Conservation (phyloP, 92 coral and sea anemone genomes). For the Phenganax subtilis region DNA sequence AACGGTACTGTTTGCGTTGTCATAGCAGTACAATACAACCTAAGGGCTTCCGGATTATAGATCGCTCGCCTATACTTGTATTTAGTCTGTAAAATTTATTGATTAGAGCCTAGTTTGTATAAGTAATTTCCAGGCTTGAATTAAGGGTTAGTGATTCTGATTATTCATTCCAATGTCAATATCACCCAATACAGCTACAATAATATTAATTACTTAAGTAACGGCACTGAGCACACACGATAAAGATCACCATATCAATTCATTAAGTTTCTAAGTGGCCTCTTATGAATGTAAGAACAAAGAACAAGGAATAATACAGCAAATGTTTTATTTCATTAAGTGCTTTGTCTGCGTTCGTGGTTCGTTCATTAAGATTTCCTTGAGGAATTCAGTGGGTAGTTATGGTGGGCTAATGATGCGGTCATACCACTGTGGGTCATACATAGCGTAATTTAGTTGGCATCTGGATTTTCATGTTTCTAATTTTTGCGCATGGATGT, state of each 20-base stretch:
- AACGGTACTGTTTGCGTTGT: neutral
- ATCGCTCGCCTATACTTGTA: neutral
- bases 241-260: neutral
- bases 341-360: constrained; percentile 10
- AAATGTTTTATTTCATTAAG: constrained; percentile 1
- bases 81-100: neutral
- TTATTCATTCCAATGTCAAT: neutral
- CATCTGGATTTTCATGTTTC: neutral
- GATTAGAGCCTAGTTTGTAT: neutral
- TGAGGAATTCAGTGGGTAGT: neutral
- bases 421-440: neutral
- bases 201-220: neutral
- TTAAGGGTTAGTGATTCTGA: neutral
- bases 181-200: neutral
- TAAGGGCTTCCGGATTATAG: constrained; percentile 11
- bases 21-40: neutral
- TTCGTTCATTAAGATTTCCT: neutral
- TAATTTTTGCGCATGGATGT: neutral
- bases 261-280: constrained; percentile 5
- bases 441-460: neutral
- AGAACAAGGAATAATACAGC: neutral
- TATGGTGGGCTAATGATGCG: neutral
- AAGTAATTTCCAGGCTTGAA: neutral
- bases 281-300: neutral
- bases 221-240: constrained; percentile 1